Conservation (phyloP, 2,113 vertebrate species). For the Indicator indicator region DNA sequence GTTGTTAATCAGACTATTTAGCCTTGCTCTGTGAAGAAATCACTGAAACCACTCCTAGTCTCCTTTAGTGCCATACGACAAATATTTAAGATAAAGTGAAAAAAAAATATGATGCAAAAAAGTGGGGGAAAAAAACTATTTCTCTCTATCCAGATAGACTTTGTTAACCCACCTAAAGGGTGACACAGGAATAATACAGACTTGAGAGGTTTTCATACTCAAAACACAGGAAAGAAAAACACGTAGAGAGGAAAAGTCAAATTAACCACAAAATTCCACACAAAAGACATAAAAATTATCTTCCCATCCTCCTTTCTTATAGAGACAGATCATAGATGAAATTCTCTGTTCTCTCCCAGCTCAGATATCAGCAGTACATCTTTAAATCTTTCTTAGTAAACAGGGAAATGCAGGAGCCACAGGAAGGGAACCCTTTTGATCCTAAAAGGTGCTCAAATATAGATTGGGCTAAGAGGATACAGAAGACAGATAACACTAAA, state of each 20-base stretch:
- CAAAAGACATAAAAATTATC: neutral
- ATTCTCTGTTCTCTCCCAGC: neutral
- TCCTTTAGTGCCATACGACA: neutral
- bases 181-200: neutral
- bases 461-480: conserved; percentile 1
- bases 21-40: neutral
- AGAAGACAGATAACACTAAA: neutral
- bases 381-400: neutral
- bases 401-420: neutral
- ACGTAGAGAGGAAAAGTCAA: neutral
- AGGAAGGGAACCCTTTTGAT: neutral
- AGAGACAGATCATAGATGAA: neutral
- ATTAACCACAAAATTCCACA: neutral
- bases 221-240: neutral
- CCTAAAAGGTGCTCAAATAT: neutral
- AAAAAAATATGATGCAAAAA: neutral
- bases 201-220: neutral
- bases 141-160: neutral
- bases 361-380: neutral
- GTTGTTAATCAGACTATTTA: neutral
- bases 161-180: neutral
- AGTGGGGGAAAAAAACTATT: neutral
- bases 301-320: neutral
- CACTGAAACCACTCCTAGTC: neutral
- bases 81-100: neutral